Conservation (phyloP, 2,797 vertebrate genomes). For the Glossophaga mutica region DNA sequence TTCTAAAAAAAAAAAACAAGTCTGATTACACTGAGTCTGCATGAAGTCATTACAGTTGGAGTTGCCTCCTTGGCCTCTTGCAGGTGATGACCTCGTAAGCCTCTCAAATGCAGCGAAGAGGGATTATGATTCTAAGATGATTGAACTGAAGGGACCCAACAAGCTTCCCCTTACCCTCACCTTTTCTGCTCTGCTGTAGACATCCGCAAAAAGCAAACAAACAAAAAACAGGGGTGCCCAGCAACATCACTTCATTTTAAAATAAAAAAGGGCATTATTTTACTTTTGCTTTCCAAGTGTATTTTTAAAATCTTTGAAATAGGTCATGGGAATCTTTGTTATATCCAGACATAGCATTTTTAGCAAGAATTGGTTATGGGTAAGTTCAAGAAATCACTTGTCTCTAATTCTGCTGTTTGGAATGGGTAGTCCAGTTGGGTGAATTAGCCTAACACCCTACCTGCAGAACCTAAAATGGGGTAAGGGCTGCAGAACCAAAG, state of each 20-base stretch:
- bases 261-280: background rate
- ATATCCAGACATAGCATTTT: background rate
- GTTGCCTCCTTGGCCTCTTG: background rate
- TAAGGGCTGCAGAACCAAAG: background rate
- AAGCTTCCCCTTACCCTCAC: background rate
- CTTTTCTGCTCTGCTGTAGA: background rate
- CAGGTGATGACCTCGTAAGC: background rate
- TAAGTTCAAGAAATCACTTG: background rate
- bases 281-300: background rate
- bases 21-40: background rate
- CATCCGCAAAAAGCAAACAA: background rate
- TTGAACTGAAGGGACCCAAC: background rate
- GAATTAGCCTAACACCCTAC: background rate
- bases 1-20: background rate
- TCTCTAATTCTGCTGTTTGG: background rate
- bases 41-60: background rate
- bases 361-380: background rate
- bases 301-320: background rate
- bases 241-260: background rate
- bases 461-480: background rate
- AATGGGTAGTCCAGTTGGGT: background rate
- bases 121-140: background rate
- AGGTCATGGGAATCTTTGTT: background rate
- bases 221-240: too few relatives aligned
- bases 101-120: background rate